phyloP scores from a whole-genome alignment of 2,113 vertebrate species.

The Etheostoma cragini region DNA sequence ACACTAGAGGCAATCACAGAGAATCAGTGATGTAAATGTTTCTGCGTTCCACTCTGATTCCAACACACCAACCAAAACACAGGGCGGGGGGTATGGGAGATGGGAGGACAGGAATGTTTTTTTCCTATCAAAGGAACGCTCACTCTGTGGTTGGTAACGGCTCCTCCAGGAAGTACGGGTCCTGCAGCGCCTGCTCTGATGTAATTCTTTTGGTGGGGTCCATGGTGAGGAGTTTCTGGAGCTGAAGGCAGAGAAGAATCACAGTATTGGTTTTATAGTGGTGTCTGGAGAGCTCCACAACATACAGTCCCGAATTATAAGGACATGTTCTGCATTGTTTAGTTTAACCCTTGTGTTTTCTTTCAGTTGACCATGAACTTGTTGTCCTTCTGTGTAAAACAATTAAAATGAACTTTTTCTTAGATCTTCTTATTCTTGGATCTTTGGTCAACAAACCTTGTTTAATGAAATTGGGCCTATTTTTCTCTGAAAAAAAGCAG shows the following conservation, averaged over 20 bases:
- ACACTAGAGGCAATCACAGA: constrained; percentile 85
- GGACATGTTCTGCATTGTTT: background rate
- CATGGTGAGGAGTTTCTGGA: constrained; percentile 98
- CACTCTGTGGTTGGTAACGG: constrained; percentile 97
- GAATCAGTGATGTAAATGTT: background rate
- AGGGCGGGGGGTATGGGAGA: too few species aligned
- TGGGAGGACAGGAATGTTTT: background rate
- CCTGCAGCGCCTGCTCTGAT: constrained; percentile 96
- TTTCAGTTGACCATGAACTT: too few species aligned
- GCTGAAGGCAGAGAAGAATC: constrained; percentile 80
- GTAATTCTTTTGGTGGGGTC: constrained; percentile 99
- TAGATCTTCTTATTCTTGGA: too few species aligned
- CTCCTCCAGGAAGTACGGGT: constrained; percentile 97
- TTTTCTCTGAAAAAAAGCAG: too few species aligned
- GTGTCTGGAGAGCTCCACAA: background rate
- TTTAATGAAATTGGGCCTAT: too few species aligned
- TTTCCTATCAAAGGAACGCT: constrained; percentile 58
- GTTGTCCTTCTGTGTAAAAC: too few species aligned
- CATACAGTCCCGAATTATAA: background rate
- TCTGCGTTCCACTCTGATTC: background rate
- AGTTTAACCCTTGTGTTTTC: too few species aligned
- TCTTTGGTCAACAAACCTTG: too few species aligned
- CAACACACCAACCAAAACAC: background rate
- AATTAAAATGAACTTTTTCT: too few species aligned
- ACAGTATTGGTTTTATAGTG: background rate